Evolutionary conservation across 2,113 vertebrate species (phyloP), one percentile per base, ranked within the genome.

Genomic region (Coptodon rendalli): DNA sequence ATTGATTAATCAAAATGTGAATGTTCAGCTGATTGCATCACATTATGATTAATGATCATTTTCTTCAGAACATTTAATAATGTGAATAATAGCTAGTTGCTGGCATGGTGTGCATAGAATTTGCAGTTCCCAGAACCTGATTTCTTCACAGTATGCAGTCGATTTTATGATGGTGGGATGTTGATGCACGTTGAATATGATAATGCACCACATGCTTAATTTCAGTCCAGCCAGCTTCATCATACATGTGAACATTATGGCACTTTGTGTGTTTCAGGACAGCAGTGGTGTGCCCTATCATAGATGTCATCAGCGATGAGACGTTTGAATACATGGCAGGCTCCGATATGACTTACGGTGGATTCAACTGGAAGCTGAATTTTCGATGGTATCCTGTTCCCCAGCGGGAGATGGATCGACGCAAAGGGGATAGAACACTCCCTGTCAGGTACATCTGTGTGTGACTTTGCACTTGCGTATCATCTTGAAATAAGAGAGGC

Each of bases 291-390:
- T 99, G 99, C 56, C 99, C 99, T 0, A 99, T 99, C 95, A 99
- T 99, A 17, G 99, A 99, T n/a, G 98, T 99, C 61, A 99, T 99
- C 96, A 99, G 98, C 3, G 98, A 99, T 27, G 99, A 99, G 96
- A 99, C 98, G 0, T 99, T 99, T 89, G 99, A 99, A 83, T 99
- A 99, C 95, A 98, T 99, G 98, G 98, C 99, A 3, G 99, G 99
- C 0, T 99, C 99, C 1, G 99, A 99, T 80, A 99, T 99, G 99
- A 99, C 99, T 17, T 99, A 99, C 0, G 99, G 99, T 0, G 99
- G 98, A 27, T 99, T 99, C 95, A 99, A 99, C 95, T 99, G 98
- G 99, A 99, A 99, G 91, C 96, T 99, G 45, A 99, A 99, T 89
- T 99, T 99, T 80, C 97, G 98, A 93, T 99, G 99, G 99, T 99